These are phyloP conservation scores for Danio albolineatus DNA, from an alignment of 2,797 vertebrate species.

Conservation along the genomic window DNA sequence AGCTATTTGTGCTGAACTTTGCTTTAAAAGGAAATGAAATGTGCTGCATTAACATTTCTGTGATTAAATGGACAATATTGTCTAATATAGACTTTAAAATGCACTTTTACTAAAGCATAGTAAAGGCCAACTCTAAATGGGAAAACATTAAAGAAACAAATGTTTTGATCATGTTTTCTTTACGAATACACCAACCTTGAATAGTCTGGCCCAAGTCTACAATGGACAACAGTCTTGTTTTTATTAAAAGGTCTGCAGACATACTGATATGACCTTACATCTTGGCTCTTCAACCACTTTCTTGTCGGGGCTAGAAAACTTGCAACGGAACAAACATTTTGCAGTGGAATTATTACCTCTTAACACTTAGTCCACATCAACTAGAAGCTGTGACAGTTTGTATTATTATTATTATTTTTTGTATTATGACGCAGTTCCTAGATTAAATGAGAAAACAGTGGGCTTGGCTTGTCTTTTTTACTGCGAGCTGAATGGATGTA, in stretches of 20 bases:
- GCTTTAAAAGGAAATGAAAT: too few species aligned
- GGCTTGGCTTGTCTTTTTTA: too few species aligned
- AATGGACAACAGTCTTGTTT: slow-evolving; percentile 5
- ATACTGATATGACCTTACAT: background rate
- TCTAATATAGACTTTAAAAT: background rate
- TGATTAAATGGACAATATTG: background rate
- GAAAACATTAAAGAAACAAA: background rate
- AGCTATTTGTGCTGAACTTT: too few species aligned
- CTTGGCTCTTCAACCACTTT: background rate
- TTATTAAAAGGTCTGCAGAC: slow-evolving; percentile 7
- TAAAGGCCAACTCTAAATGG: background rate
- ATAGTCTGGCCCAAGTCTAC: slow-evolving; percentile 31
- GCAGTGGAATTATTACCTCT: background rate
- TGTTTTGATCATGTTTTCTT: background rate
- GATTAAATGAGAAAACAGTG: too few species aligned
- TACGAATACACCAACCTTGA: slow-evolving; percentile 35
- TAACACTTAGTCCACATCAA: background rate
- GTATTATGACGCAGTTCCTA: too few species aligned
- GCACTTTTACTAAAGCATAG: background rate
- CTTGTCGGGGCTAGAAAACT: background rate
- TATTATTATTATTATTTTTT: too few species aligned
- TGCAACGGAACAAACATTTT: background rate
- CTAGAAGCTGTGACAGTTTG: too few species aligned
- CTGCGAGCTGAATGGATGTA: too few species aligned
- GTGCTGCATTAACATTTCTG: too few species aligned